Percentiles rank a stretch among this genome's conserved stretches.
phyloP scores from a whole-genome alignment of 2,113 vertebrate species.

The Ameiurus melas region DNA sequence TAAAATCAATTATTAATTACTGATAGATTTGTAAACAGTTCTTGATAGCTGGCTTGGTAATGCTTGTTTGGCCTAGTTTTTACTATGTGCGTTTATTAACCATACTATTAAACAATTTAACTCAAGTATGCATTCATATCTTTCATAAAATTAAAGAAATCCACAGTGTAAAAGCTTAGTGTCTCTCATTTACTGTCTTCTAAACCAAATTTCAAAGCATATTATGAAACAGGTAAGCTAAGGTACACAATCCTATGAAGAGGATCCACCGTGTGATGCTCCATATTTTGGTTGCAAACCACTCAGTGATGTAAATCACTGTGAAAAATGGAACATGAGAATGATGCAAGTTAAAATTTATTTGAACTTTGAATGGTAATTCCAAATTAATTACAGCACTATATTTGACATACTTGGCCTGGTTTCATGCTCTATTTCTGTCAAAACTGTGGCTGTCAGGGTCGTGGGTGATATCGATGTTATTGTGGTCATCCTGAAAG shows the following conservation, averaged over 20 bases:
- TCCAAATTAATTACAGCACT: neutral
- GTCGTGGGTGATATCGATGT: neutral
- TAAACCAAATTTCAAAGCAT: neutral
- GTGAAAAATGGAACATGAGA: neutral
- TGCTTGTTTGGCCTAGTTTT: neutral
- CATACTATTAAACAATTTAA: neutral
- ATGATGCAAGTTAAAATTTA: neutral
- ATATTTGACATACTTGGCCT: neutral
- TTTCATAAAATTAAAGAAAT: neutral
- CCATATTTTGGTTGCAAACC: neutral
- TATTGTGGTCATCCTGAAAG: neutral
- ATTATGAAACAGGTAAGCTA: constrained; percentile 2
- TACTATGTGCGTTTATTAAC: neutral
- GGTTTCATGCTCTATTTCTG: neutral
- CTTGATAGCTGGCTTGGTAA: neutral
- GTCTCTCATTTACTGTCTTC: neutral
- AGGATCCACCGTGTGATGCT: constrained; percentile 33
- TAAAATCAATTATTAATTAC: neutral
- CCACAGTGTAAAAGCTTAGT: neutral
- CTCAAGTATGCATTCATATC: neutral
- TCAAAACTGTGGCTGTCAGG: neutral
- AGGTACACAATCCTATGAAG: constrained; percentile 9
- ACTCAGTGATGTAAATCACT: neutral
- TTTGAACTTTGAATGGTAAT: neutral
- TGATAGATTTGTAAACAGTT: neutral